phyloP scores from a whole-genome alignment of 2,888 invertebrate genomes.

The Deilephila porcellus region DNA sequence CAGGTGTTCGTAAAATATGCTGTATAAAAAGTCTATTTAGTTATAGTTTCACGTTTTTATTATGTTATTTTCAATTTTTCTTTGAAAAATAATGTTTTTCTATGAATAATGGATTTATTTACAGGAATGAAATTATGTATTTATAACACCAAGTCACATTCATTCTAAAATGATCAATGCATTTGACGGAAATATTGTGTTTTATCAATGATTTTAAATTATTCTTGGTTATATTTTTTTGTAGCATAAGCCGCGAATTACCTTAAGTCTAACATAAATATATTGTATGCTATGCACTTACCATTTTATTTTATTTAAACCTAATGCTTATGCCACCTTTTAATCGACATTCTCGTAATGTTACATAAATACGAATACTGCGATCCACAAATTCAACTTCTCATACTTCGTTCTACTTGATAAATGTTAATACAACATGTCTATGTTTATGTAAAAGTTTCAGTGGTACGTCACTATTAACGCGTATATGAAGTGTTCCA shows the following conservation, averaged over 20 bases:
- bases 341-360: too few relatives aligned
- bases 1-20: neutral
- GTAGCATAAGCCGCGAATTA: neutral
- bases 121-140: neutral
- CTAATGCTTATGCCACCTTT: neutral
- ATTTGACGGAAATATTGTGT: neutral
- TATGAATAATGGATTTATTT: neutral
- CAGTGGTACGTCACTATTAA: too few relatives aligned
- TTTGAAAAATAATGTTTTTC: neutral
- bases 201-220: neutral
- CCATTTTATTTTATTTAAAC: neutral
- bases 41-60: neutral
- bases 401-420: too few relatives aligned
- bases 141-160: neutral
- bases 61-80: neutral
- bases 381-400: too few relatives aligned
- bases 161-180: neutral
- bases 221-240: neutral
- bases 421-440: too few relatives aligned
- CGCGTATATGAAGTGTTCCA: too few relatives aligned
- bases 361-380: too few relatives aligned
- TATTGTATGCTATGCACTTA: constrained; percentile 5
- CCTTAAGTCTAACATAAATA: neutral
- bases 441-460: too few relatives aligned
- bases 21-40: neutral